Base-by-base conservation (phyloP, 1,140 invertebrate genomes). In the Myzus persicae region DNA sequence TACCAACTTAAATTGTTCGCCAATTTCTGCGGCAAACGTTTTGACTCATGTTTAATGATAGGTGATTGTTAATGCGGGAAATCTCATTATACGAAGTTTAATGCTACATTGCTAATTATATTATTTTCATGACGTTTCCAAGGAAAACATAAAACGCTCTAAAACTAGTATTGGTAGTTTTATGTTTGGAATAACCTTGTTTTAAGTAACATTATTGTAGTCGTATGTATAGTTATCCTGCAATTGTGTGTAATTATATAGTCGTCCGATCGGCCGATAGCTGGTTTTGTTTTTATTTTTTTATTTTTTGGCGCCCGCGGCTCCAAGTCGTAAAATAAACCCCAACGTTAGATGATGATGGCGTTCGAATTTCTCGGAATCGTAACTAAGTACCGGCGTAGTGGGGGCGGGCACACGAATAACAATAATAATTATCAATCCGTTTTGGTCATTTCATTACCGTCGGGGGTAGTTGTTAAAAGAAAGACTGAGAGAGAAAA, bases 371-470 rank as follows among this genome's bases (percentile, higher is more conserved):
- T 40, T 31, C 38, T 38, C 36, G 18, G 22, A 67, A 90, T n/a
- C 26, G 2, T n/a, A 48, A 44, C 59, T 42, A 42, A 42, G 3
- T 38, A 9, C 44, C 31, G 67, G 8, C 4, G 5, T 18, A 22
- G 8, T 36, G 42, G 44, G 90, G 59, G 90, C 59, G 67, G 59
- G 24, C 18, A n/a, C n/a, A 44, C 59, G 31, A 42, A 51, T 92
- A 46, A 90, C 59, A 42, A 67, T 90, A 42, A 67, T 90, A 42
- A 90, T 92, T 82, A 81, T 82, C 76, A 85, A 51, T 54, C 46
- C 36, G 91, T 85, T 93, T 51, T 51, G 81, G 91, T 93, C 91
- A 85, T 93, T 93, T 51, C 91, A 85, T 93, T 93, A 85, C 46
- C 76, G 44, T 54, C 5, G 46, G 44, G 90, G 91, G 91, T 92